Base-by-base conservation (phyloP, 2,888 invertebrate genomes). In the Eupithecia centaureata region DNA sequence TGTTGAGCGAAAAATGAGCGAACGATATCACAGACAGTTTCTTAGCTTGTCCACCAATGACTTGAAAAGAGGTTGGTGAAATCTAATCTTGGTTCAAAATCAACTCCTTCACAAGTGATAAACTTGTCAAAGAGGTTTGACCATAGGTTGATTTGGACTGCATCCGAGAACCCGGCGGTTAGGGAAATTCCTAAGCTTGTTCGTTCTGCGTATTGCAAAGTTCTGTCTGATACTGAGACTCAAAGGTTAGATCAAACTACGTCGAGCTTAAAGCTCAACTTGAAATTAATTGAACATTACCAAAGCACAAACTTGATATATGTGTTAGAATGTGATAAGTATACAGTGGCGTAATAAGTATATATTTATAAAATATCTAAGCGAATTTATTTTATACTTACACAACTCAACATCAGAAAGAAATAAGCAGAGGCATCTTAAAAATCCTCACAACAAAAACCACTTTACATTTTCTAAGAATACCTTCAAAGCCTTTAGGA, bases 381-480 rank as follows among this genome's bases (percentile, higher is more conserved):
- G n/a, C n/a, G n/a, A n/a, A n/a, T n/a, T n/a, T n/a, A n/a, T n/a
- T n/a, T n/a, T n/a, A n/a, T n/a, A n/a, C n/a, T n/a, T n/a, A n/a
- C n/a, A n/a, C 15, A 54, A 54, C 8, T 32, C 32, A 57, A 57
- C 28, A 32, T 10, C 32, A 57, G 32, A 57, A 22, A 57, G 57
- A 32, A 57, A 57, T 22, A 33, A 32, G 18, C n/a, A 57, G 13
- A 57, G 13, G 18, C 32, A 57, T 33, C 27, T 15, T 4, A 2
- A 18, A n/a, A 60, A 42, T n/a, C 25, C 25, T 25, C 10, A 56
- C 54, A 56, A 56, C 54, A 30, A 56, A 57, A 57, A 57, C 22
- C 32, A 57, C 32, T 57, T 57, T 32, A 57, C 32, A 60, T 60
- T 60, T 25, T 47, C 42, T 47, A 30, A 60, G 30, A 47, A 60